These are phyloP conservation scores for Blera fallax DNA, from an alignment of 2,888 invertebrate species.

Conservation along the genomic window DNA sequence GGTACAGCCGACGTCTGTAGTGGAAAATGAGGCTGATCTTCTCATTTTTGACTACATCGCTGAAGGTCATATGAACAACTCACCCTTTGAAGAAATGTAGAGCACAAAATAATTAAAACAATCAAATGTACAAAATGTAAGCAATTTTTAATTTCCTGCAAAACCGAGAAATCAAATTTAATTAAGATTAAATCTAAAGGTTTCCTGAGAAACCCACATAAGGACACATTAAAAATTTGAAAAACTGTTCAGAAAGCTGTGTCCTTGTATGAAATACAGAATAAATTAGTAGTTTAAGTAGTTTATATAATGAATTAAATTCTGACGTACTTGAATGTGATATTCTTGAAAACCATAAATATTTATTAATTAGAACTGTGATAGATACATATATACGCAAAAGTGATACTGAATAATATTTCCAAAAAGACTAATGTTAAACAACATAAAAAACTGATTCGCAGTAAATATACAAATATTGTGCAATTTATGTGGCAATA, in stretches of 20 bases:
- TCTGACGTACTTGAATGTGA: not conserved
- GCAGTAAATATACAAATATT: too few species aligned
- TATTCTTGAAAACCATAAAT: not conserved
- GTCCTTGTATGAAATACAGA: not conserved
- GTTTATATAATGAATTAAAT: not conserved
- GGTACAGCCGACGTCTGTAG: not conserved
- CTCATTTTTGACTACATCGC: not conserved
- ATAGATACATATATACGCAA: not conserved
- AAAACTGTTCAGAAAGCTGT: not conserved
- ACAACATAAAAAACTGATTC: too few species aligned
- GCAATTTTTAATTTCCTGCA: not conserved
- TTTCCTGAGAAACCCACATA: not conserved
- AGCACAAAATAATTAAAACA: too few species aligned
- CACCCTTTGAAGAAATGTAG: not conserved
- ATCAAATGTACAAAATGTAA: not conserved
- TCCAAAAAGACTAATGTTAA: too few species aligned
- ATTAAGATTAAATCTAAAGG: not conserved
- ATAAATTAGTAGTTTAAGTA: not conserved
- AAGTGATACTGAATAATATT: not conserved
- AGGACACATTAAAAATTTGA: not conserved
- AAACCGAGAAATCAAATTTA: not conserved
- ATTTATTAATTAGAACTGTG: not conserved
- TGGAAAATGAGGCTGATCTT: not conserved
- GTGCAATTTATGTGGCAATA: too few species aligned
- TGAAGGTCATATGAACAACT: not conserved